Percentiles rank a stretch among this genome's conserved stretches.
These are phyloP conservation scores for Metalampra italica DNA, from an alignment of 2,888 invertebrate species.

Conservation along the genomic window DNA sequence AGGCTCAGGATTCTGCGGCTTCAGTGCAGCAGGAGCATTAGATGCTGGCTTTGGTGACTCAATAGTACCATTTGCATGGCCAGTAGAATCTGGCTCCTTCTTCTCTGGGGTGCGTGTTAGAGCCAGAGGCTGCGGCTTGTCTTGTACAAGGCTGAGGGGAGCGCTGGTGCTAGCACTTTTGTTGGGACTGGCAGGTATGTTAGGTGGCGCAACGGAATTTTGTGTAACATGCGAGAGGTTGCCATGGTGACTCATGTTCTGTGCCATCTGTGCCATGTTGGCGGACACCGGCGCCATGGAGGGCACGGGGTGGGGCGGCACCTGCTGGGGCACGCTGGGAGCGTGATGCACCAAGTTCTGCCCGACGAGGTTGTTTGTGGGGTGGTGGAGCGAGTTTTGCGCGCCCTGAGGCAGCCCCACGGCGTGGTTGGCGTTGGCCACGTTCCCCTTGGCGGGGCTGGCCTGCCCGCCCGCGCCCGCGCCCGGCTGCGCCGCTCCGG, in stretches of 20 bases:
- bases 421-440: conserved; percentile 61
- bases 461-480: conserved; percentile 57
- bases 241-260: conserved; percentile 75
- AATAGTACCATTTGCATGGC: conserved; percentile 64
- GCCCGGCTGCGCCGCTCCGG: conserved; percentile 50
- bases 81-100: conserved; percentile 61
- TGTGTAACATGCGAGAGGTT: conserved; percentile 68
- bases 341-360: conserved; percentile 64
- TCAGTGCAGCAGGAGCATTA: conserved; percentile 48
- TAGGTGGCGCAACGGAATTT: conserved; percentile 52
- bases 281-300: conserved; percentile 74
- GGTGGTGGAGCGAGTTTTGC: conserved; percentile 57
- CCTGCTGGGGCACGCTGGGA: conserved; percentile 43
- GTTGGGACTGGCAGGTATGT: conserved; percentile 51
- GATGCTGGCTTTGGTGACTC: conserved; percentile 59
- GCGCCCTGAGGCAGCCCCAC: conserved; percentile 63
- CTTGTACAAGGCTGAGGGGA: conserved; percentile 68
- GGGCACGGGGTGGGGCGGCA: conserved; percentile 60
- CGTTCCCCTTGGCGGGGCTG: conserved; percentile 67
- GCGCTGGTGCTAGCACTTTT: conserved; percentile 54
- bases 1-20: conserved; percentile 59
- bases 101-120: conserved; percentile 70
- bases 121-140: conserved; percentile 63
- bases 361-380: conserved; percentile 51
- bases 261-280: conserved; percentile 75